These are phyloP conservation scores for Hyposmocoma kahamanoa DNA, from an alignment of 1,140 invertebrate genomes.

Conservation along the genomic window DNA sequence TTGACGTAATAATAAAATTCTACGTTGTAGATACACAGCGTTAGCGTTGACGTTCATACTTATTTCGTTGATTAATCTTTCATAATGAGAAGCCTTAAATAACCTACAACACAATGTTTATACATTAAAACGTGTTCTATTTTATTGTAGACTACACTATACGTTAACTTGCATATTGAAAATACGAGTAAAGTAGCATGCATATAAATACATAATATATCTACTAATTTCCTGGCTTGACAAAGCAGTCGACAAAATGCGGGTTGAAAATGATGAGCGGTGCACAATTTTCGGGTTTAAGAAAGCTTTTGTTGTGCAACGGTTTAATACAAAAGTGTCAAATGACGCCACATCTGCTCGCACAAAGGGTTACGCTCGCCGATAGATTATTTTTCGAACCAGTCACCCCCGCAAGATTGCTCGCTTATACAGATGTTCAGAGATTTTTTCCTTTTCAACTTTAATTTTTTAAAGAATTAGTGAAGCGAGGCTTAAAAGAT, in stretches of 20 bases:
- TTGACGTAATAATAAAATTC: no score
- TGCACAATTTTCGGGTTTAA: slow-evolving; percentile 70
- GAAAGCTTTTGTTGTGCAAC: slow-evolving; percentile 72
- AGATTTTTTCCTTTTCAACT: slow-evolving; percentile 23
- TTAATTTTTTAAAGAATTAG: slow-evolving; percentile 18
- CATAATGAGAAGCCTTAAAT: no score
- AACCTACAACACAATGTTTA: no score
- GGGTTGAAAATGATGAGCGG: slow-evolving; percentile 62
- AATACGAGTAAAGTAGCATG: no score
- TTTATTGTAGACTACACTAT: no score
- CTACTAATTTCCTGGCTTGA: slow-evolving; percentile 6
- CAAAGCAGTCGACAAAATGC: slow-evolving; percentile 60
- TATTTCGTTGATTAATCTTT: no score
- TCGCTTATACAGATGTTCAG: slow-evolving; percentile 68
- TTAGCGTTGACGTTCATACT: no score
- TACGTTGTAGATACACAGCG: no score
- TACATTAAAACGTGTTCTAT: no score
- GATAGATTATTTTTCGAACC: slow-evolving; percentile 71
- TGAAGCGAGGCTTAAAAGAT: not conserved
- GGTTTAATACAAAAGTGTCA: slow-evolving; percentile 74
- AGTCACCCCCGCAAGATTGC: slow-evolving; percentile 68
- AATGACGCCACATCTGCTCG: slow-evolving; percentile 71
- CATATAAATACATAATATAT: no score
- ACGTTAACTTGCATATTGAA: no score
- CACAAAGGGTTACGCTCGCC: slow-evolving; percentile 67